phyloP scores from a whole-genome alignment of 2,888 invertebrate species.

The Pollenia amentaria region DNA sequence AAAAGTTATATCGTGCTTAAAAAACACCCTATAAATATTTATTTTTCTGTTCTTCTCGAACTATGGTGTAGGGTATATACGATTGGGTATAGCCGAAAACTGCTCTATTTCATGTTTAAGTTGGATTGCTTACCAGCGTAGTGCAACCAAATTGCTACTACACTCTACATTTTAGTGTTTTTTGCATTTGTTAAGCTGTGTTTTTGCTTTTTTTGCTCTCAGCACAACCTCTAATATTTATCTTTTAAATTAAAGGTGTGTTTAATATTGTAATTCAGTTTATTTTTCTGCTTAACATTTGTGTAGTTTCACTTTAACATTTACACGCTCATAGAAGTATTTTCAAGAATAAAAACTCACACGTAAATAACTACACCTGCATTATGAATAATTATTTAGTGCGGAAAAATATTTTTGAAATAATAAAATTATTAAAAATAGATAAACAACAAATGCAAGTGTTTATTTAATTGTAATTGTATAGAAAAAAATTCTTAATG shows the following conservation, averaged over 20 bases:
- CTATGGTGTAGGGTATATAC: too few relatives aligned
- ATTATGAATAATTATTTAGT: conserved; percentile 55
- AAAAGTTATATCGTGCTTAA: too few relatives aligned
- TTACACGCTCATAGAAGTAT: conserved; percentile 23
- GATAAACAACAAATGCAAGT: conserved; percentile 39
- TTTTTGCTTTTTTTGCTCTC: neutral
- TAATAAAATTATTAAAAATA: conserved; percentile 3
- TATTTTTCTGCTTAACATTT: neutral
- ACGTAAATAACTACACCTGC: conserved; percentile 42
- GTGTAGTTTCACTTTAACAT: conserved; percentile 18
- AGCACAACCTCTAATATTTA: conserved; percentile 18
- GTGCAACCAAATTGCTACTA: too few relatives aligned
- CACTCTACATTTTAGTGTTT: too few relatives aligned
- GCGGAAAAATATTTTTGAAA: conserved; percentile 31
- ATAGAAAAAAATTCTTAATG: conserved; percentile 32
- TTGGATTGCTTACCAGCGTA: too few relatives aligned
- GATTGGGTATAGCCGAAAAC: too few relatives aligned
- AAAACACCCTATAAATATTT: too few relatives aligned
- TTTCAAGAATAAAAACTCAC: conserved; percentile 22
- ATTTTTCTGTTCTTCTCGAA: too few relatives aligned
- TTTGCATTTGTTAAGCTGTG: too few relatives aligned
- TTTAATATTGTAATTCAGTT: conserved; percentile 21
- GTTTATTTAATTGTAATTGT: conserved; percentile 53
- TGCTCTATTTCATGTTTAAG: too few relatives aligned
- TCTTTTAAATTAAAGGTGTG: conserved; percentile 53